These are phyloP conservation scores for Actinia tenebrosa DNA, from an alignment of 64 coral and sea anemone genomes.

Conservation along the genomic window DNA sequence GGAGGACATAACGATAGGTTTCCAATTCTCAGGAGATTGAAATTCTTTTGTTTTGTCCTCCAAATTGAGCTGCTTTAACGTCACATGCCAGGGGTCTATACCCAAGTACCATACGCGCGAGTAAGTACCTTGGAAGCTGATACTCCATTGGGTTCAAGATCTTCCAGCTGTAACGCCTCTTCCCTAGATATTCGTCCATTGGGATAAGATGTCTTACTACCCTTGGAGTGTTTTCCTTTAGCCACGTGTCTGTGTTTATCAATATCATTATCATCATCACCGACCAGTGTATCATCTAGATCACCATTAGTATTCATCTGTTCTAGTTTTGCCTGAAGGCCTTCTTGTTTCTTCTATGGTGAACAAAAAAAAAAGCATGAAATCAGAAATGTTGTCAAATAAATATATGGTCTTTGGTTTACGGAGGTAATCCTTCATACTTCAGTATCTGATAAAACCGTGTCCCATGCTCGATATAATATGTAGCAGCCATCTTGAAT, in stretches of 20 bases:
- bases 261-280: not conserved
- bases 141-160: constrained; percentile 48
- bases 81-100: too few species aligned
- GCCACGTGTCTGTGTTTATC: not conserved
- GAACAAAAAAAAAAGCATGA: not conserved
- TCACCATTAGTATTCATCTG: constrained; percentile 32
- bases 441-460: too few species aligned
- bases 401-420: too few species aligned
- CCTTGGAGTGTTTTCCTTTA: not conserved
- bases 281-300: constrained; percentile 29
- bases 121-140: constrained; percentile 26
- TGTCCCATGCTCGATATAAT: too few species aligned
- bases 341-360: constrained; percentile 9
- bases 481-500: too few species aligned
- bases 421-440: too few species aligned
- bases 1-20: too few species aligned
- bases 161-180: constrained; percentile 36
- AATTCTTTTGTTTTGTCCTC: too few species aligned
- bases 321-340: not conserved
- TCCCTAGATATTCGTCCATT: constrained; percentile 23
- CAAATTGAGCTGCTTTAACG: too few species aligned
- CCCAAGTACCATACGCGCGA: not conserved
- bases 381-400: not conserved
- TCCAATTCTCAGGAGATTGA: too few species aligned
- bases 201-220: not conserved